Conservation (phyloP, 2,797 vertebrate genomes). For the Moxostoma hubbsi region DNA sequence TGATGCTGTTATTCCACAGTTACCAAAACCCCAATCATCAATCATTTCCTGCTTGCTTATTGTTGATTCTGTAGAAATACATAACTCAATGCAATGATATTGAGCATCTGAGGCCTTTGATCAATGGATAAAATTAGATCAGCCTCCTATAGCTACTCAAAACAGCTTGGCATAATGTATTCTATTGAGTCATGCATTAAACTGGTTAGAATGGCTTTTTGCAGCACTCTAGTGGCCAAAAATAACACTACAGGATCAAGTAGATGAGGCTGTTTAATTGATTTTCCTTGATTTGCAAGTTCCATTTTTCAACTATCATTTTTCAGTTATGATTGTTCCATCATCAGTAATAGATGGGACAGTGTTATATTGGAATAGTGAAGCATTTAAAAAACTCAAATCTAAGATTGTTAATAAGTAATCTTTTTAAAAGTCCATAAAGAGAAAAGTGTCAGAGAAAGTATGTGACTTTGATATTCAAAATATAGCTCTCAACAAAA, state of each 20-base stretch:
- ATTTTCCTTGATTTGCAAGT: neutral
- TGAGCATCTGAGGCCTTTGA: neutral
- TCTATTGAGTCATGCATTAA: slow-evolving; percentile 14
- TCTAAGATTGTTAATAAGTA: neutral
- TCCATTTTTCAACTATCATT: no score
- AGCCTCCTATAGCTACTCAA: neutral
- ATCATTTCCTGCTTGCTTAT: neutral
- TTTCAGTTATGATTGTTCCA: neutral
- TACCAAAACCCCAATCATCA: neutral
- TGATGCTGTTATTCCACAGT: neutral
- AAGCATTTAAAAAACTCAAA: neutral
- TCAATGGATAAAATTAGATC: neutral
- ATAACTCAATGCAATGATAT: neutral
- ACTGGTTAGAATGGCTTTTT: slow-evolving; percentile 67
- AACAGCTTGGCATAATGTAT: slow-evolving; percentile 28
- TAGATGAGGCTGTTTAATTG: neutral
- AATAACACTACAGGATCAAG: slow-evolving; percentile 66
- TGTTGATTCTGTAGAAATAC: neutral
- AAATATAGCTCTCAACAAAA: neutral
- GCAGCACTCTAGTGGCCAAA: slow-evolving; percentile 84
- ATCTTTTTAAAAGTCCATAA: neutral
- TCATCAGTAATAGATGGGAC: neutral
- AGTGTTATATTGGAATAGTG: neutral
- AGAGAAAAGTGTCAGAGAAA: neutral
- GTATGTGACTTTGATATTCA: neutral